These are phyloP conservation scores for Urocitellus parryii DNA, from an alignment of 2,113 vertebrate genomes.

Conservation along the genomic window DNA sequence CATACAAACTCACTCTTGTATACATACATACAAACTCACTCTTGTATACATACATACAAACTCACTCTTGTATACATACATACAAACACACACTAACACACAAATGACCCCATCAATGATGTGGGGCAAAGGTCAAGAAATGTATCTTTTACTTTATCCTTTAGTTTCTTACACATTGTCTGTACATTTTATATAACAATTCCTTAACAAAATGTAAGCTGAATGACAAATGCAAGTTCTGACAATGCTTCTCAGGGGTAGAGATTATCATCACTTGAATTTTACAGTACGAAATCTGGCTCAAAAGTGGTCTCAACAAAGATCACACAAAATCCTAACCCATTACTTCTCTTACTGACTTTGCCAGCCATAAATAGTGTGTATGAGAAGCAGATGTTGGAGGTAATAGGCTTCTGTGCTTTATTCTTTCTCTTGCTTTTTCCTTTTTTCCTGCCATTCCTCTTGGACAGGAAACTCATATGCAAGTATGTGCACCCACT, in stretches of 20 bases:
- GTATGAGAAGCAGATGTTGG: background rate
- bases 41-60: no score
- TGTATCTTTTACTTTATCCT: background rate
- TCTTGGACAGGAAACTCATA: background rate
- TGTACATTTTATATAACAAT: background rate
- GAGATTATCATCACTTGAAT: no score
- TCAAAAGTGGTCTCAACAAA: background rate
- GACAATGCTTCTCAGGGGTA: background rate
- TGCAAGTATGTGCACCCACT: background rate
- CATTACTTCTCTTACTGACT: background rate
- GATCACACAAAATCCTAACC: background rate
- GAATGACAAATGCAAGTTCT: background rate
- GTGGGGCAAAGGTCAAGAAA: background rate
- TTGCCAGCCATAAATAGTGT: background rate
- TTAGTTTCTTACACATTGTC: background rate
- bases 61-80: no score
- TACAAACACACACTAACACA: no score
- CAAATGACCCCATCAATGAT: background rate
- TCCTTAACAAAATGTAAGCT: background rate
- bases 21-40: no score
- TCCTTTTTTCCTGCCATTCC: background rate
- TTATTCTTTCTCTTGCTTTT: background rate
- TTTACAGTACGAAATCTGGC: background rate
- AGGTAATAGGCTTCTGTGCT: accelerated
- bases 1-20: no score